Base-by-base conservation (phyloP, 2,797 vertebrate species). In the Xerus rutilus region DNA sequence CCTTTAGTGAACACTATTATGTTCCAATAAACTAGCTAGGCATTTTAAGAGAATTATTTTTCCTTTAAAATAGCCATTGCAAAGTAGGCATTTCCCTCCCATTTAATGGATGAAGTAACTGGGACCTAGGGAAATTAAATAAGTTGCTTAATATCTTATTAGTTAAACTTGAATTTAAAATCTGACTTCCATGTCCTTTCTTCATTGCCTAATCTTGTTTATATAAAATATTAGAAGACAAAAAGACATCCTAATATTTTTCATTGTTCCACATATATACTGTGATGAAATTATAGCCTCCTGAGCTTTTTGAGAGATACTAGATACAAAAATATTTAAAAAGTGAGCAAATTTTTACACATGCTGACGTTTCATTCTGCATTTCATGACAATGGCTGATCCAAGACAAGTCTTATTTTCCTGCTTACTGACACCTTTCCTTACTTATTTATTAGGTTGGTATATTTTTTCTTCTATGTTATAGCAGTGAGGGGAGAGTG, bases 11-110 rank as follows among this genome's bases (percentile, higher is more conserved):
- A 82, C 65, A 25, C 0, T 93, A 62, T 72, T 77, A 21, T 89
- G 32, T 62, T 86, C 10, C 12, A 89, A 32, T 77, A 93, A 85
- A 84, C 12, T 70, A 93, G 7, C 0, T 73, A 74, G 57, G 8
- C 47, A 73, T 69, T 74, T 95, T 52, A 77, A 93, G 52, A 81
- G 3, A 96, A 87, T 74, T 62, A n/a, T 70, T 88, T 81, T 79
- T 54, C 23, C 94, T 62, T 92, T 91, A 43, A 89, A 52, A 47
- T 78, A 85, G 78, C 5, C n/a, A 76, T 76, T 79, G 6, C 43
- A 82, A 67, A 65, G 77, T 25, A 64, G 59, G 3, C 1, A 32
- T 86, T 81, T 45, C 70, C 49, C 3, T 7, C 9, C 17, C 30
- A 69, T 47, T 95, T 89, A 81, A 43, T 6, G 64, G 39, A 84